These are phyloP conservation scores for Neopipo cinnamomea DNA, from an alignment of 2,113 vertebrate genomes.

Conservation along the genomic window DNA sequence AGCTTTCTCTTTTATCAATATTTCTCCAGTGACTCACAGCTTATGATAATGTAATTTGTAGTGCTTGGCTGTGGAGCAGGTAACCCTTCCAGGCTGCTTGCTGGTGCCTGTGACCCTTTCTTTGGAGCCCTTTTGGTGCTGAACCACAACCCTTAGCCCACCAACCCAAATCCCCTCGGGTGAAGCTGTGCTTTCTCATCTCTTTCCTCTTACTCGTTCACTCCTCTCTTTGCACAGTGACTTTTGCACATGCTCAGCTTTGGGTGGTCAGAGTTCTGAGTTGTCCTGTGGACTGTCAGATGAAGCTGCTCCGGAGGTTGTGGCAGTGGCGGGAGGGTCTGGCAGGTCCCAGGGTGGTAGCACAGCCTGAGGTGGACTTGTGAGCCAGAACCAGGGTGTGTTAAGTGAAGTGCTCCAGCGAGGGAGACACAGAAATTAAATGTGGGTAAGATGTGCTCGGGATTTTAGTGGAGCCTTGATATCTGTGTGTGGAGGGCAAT, in stretches of 20 bases:
- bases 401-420: not conserved
- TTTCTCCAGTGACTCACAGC: not conserved
- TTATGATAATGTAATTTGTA: not conserved
- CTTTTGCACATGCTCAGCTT: rapidly evolving
- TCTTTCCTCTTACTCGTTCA: not conserved
- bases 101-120: not conserved
- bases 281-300: not conserved
- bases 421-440: not conserved
- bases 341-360: not conserved
- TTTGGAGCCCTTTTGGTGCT: not conserved
- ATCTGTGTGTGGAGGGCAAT: not conserved
- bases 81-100: not conserved
- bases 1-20: not conserved
- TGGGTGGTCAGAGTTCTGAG: not conserved
- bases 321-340: not conserved
- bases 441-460: not conserved
- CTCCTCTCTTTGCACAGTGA: not conserved
- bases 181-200: not conserved
- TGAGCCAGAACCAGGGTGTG: not conserved
- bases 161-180: not conserved
- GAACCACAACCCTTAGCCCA: not conserved
- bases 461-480: not conserved
- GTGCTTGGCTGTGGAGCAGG: not conserved
- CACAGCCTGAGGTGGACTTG: not conserved
- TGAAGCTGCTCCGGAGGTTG: not conserved